Evolutionary conservation across 2,797 vertebrate species (phyloP).

Genomic region (Zalophus californianus): DNA sequence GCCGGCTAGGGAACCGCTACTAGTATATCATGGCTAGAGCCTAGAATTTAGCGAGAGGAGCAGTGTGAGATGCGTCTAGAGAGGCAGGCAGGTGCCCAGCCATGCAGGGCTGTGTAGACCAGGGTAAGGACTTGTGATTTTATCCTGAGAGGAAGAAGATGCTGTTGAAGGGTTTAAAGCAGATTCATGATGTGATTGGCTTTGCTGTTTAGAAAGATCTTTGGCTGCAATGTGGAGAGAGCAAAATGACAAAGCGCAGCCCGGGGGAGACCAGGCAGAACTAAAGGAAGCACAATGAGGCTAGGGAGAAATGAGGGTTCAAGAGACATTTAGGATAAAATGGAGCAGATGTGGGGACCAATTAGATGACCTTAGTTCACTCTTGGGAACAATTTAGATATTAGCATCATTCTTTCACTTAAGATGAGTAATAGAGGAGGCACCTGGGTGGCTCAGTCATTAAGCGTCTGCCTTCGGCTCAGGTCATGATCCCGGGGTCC

Average conservation of each 20-base stretch:
- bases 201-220: slow-evolving; percentile 41
- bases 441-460: too few species aligned
- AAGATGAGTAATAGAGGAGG: not conserved
- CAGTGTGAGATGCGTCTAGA: not conserved
- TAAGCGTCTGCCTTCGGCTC: too few species aligned
- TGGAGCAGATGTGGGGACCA: not conserved
- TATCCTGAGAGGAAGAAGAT: slow-evolving; percentile 8
- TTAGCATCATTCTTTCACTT: not conserved
- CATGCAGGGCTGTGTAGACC: not conserved
- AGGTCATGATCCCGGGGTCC: too few species aligned
- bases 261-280: not conserved
- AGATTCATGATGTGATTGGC: not conserved
- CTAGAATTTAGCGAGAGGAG: slow-evolving; percentile 45
- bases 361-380: not conserved
- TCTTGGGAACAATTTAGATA: not conserved
- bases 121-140: slow-evolving; percentile 14
- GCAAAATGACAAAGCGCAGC: not conserved
- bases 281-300: slow-evolving; percentile 8
- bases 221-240: not conserved
- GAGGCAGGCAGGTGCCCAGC: not conserved
- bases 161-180: slow-evolving; percentile 25
- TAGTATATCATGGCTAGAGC: slow-evolving; percentile 13
- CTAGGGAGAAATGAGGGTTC: not conserved
- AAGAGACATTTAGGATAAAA: slow-evolving; percentile 46
- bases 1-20: not conserved